Percentiles rank a stretch among this genome's conserved stretches.
Conservation (phyloP, 2,113 vertebrate species). For the Picathartes gymnocephalus region DNA sequence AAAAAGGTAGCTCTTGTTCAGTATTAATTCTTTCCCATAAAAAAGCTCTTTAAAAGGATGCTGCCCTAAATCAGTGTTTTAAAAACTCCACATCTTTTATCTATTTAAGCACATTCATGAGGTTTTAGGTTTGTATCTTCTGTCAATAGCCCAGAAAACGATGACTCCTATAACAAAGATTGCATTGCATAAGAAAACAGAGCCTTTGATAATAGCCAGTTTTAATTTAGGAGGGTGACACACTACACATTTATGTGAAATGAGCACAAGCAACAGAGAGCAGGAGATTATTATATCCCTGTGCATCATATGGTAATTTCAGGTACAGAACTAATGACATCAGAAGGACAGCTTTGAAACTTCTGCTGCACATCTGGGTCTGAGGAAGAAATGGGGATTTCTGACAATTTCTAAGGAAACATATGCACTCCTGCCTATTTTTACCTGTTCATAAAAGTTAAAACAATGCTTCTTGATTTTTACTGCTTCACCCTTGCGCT, state of each 20-base stretch:
- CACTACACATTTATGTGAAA: background rate
- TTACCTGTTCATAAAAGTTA: background rate
- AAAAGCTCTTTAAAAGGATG: background rate
- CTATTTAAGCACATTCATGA: background rate
- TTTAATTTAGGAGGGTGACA: background rate
- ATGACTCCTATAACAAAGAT: background rate
- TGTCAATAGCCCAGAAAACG: background rate
- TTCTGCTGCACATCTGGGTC: background rate
- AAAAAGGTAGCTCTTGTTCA: background rate
- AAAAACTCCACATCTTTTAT: background rate
- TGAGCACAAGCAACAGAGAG: background rate
- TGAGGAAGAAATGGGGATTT: background rate
- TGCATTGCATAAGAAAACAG: background rate
- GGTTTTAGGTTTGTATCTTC: background rate
- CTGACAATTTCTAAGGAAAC: background rate
- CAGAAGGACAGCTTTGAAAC: background rate
- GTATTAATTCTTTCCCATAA: background rate
- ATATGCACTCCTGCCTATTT: background rate
- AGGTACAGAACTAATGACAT: background rate
- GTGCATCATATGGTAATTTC: background rate
- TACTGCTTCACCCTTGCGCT: background rate
- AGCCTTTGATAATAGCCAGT: background rate
- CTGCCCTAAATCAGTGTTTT: background rate
- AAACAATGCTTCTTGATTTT: background rate
- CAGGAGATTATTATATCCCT: background rate